These are phyloP conservation scores for Lamellibrachia luymesi DNA, from an alignment of 1,140 invertebrate species.

Conservation along the genomic window DNA sequence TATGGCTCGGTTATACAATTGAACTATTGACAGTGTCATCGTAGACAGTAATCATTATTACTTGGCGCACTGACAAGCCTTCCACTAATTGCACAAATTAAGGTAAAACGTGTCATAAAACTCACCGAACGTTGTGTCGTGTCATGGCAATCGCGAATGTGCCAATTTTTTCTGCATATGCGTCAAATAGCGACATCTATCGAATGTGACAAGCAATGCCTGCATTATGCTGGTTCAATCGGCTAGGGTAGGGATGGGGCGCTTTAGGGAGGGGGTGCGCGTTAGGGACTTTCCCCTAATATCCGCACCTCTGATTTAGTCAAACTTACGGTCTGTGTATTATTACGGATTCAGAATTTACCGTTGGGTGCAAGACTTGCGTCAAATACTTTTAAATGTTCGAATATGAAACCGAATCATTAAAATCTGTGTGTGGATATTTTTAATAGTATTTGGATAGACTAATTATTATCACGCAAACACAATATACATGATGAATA, in stretches of 20 bases:
- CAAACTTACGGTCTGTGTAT: too few relatives aligned
- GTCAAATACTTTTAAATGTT: too few relatives aligned
- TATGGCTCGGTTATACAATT: constrained; percentile 4
- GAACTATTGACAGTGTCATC: background rate
- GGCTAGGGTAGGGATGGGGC: background rate
- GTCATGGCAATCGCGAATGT: constrained; percentile 2
- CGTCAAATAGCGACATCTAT: background rate
- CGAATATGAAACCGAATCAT: too few relatives aligned
- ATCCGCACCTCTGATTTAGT: too few relatives aligned
- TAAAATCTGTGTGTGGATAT: too few relatives aligned
- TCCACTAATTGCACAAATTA: background rate
- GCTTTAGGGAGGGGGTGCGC: too few relatives aligned
- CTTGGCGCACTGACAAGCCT: background rate
- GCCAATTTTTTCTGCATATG: background rate
- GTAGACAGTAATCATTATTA: background rate
- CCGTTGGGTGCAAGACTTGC: too few relatives aligned
- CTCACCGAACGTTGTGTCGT: background rate
- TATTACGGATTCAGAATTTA: too few relatives aligned
- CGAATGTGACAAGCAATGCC: constrained; percentile 18
- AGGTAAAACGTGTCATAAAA: background rate
- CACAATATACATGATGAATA: too few relatives aligned
- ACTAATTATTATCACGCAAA: too few relatives aligned
- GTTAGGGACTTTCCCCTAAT: constrained; percentile 6
- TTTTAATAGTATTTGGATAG: too few relatives aligned
- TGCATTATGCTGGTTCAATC: constrained; percentile 16